Conservation (phyloP, 1,140 invertebrate genomes). For the Zaprionus nigranus region DNA sequence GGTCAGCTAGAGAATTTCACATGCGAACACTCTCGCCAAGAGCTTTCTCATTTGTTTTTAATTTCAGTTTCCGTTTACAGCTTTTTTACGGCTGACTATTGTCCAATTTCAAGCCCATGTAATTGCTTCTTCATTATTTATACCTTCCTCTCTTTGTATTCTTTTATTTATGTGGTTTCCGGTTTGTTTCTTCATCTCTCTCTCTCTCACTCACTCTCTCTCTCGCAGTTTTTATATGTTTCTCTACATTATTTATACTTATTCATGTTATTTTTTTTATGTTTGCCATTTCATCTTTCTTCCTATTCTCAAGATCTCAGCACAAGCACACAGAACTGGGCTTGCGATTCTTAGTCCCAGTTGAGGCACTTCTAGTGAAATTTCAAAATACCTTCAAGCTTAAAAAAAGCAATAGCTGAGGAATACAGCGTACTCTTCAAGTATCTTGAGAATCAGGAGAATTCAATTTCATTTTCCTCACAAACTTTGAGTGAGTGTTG, state of each 20-base stretch:
- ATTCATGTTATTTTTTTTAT: conserved; percentile 1
- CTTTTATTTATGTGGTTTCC: neutral
- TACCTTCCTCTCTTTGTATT: neutral
- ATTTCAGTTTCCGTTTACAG: conserved; percentile 9
- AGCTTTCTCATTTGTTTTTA: conserved; percentile 8
- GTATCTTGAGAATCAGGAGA: too few species aligned
- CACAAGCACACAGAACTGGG: too few species aligned
- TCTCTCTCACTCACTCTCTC: neutral
- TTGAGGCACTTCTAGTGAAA: too few species aligned
- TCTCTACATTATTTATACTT: neutral
- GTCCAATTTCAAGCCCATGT: conserved; percentile 3
- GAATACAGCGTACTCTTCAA: too few species aligned
- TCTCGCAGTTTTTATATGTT: neutral
- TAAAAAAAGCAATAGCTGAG: too few species aligned
- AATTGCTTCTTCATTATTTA: conserved; percentile 10
- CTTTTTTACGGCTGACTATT: conserved; percentile 7
- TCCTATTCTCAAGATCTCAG: too few species aligned
- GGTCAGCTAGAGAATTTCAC: neutral
- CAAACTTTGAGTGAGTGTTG: neutral
- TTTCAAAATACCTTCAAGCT: too few species aligned
- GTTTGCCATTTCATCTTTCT: neutral
- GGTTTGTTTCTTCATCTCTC: neutral
- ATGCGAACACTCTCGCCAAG: neutral
- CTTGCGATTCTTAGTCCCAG: too few species aligned
- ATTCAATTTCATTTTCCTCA: too few species aligned